Percentiles rank a stretch among this genome's conserved stretches.
Evolutionary conservation across 2,797 vertebrate genomes (phyloP).

Genomic region (Aphelocoma californica): DNA sequence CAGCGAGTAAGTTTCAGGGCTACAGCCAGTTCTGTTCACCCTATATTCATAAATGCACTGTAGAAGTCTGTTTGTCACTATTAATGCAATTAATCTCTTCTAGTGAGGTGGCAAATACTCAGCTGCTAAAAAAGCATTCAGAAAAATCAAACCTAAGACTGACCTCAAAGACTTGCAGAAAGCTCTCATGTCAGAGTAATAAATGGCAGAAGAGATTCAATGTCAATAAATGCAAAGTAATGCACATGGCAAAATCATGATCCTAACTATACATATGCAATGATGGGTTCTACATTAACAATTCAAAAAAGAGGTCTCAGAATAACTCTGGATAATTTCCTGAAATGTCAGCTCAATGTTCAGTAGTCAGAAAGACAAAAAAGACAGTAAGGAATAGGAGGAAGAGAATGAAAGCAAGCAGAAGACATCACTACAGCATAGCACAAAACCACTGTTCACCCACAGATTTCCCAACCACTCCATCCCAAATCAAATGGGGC

Average conservation of each 20-base stretch:
- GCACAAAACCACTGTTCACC: not conserved
- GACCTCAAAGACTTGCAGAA: slow-evolving; percentile 6
- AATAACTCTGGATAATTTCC: slow-evolving; percentile 68
- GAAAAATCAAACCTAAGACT: slow-evolving; percentile 12
- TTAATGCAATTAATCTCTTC: not conserved
- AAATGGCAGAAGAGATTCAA: slow-evolving; percentile 58
- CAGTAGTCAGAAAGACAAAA: slow-evolving; percentile 30
- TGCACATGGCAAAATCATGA: slow-evolving; percentile 64
- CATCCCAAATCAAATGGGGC: not conserved
- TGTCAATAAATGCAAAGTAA: slow-evolving; percentile 72
- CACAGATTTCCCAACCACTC: not conserved
- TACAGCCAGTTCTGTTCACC: not conserved
- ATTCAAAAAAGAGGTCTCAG: slow-evolving; percentile 69
- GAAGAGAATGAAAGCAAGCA: not conserved
- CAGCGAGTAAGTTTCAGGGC: not conserved
- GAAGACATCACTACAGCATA: not conserved
- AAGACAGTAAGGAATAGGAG: not conserved
- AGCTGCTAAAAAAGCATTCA: not conserved
- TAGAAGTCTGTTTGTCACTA: not conserved
- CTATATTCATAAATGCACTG: not conserved
- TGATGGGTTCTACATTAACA: slow-evolving; percentile 62
- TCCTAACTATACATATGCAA: slow-evolving; percentile 68
- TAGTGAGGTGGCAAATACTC: not conserved
- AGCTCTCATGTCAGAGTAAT: not conserved
- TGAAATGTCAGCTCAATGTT: slow-evolving; percentile 64